Evolutionary conservation across 2,113 vertebrate species (phyloP), one percentile per base, ranked within the genome.

Genomic region (Parus major): DNA sequence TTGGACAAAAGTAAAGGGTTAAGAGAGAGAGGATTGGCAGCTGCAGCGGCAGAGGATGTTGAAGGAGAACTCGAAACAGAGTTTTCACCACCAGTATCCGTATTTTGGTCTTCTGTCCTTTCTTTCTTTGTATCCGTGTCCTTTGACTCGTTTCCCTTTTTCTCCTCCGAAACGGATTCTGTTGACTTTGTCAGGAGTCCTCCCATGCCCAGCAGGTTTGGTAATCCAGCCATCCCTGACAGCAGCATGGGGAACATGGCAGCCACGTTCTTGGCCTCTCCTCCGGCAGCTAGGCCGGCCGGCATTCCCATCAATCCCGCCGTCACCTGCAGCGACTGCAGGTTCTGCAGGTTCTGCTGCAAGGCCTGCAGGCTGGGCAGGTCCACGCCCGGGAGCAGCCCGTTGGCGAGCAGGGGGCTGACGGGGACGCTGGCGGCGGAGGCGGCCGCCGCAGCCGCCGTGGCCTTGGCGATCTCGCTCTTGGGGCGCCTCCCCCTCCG

Each of bases 221-320:
- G 99, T 93, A 99, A 96, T 23, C 99, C 99, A 16, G 98, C 97
- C 99, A 99, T 99, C 75, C 99, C 99, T 4, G 99, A 99, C 31
- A 99, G 98, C 97, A 99, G 98, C 99, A 99, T 99, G 96, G 99
- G 99, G 97, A 99, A 99, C 98, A 99, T 98, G 92, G 99, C 98
- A 33, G 99, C 99, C 94, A 99, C 65, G 91, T 97, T 99, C 91
- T 98, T 99, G 1, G 98, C 98, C 33, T 99, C 99, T 92, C 98
- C 97, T 82, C 98, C 95, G 53, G 99, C 95, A 88, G 98, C 95
- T 22, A 99, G 97, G 41, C 99, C 98, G 0, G 98, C 96, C 7
- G 99, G 99, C 96, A 99, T 97, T 82, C 99, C 99, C 98, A 99
- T 99, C 84, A 99, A 88, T 52, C 99, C 99, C 1, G 99, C 98